Evolutionary conservation across 2,797 vertebrate species (phyloP), one percentile per base, ranked within the genome.

Genomic region (Triplophysa yarkandensis): DNA sequence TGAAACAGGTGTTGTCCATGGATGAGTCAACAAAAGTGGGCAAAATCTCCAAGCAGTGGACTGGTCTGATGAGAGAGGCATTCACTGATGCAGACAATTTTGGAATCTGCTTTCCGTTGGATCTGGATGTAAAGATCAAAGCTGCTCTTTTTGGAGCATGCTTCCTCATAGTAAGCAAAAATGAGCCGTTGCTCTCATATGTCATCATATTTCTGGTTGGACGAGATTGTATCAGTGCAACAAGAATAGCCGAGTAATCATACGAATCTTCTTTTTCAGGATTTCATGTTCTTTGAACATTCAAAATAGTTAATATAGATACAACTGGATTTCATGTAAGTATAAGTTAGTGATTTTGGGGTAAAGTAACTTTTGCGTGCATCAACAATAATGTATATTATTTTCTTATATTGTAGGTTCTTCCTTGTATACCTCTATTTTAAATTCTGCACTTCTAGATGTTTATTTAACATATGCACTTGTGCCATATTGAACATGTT

Each of bases 71-170:
- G 7, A 87, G 60, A 27, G 93, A 94, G 76, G 48, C 80, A 0
- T 89, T 90, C 64, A 90, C 88, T 0, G 82, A 93, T 25, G 70
- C 88, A 0, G 92, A 94, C 81, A 92, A 93, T 63, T 94, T 94
- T 78, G 92, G 92, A 28, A 87, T 95, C 67, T 80, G 78, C 9
- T 94, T 96, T 70, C 93, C 93, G 0, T 32, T 89, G 80, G 91
- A 94, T 67, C 83, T 95, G 43, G 90, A 94, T 16, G 91, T 94
- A 65, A 94, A 90, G 83, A 88, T 93, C 55, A 95, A 95, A 85
- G 93, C 92, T 44, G 87, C 90, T 68, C 83, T 94, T 83, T 72
- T 94, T 0, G 92, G 91, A 75, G 89, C 92, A 43, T 93, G 92
- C 82, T 95, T 95, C 79, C 92, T 96, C 39, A 92, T 95, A 0